Base-by-base conservation (phyloP, 2,888 invertebrate genomes). In the Ischnura elegans region DNA sequence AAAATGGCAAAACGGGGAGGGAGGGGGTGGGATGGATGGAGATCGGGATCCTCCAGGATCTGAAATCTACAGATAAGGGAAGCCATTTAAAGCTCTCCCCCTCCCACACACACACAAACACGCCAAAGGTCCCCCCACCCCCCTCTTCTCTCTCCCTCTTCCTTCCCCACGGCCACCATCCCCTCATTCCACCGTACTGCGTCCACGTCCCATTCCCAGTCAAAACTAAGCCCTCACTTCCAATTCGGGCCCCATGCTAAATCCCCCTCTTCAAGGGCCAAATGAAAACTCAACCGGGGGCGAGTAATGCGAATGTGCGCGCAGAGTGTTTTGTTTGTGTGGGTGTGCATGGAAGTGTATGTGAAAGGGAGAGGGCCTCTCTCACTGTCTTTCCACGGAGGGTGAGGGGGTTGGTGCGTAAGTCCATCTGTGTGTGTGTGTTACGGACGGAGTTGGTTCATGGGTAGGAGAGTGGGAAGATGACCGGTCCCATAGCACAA, bases 61-160 rank as follows among this genome's bases (percentile, higher is more conserved):
- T 90, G 90, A 90, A 90, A 90, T 90, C 90, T 90, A 90, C 90
- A 90, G 90, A 90, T 90, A 90, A 90, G 90, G 61, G 90, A 90
- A 66, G 61, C 61, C 61, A 90, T 55, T 90, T 90, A 90, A 90
- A 55, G 90, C 90, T 43, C 90, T 25, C 61, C 43, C 86, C 10
- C 90, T 10, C 90, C 43, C 86, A 13, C 61, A 16, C 45, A 16
- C 86, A n/a, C 86, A 25, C 46, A 10, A 13, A 45, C 46, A 8
- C 36, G 10, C 84, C 87, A 29, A 8, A 5, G 47, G 5, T 13
- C 47, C 47, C 51, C 8, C 55, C 87, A 47, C 29, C 46, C 29
- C 51, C 90, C 90, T 55, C 55, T n/a, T 61, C 66, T 66, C 13
- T 76, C 13, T 36, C 36, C 76, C 76, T 76, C 76, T 36, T 2